Percentiles rank a stretch among this genome's conserved stretches.
phyloP scores from a whole-genome alignment of 2,797 vertebrate genomes.

The Sphenopsis melanotis region DNA sequence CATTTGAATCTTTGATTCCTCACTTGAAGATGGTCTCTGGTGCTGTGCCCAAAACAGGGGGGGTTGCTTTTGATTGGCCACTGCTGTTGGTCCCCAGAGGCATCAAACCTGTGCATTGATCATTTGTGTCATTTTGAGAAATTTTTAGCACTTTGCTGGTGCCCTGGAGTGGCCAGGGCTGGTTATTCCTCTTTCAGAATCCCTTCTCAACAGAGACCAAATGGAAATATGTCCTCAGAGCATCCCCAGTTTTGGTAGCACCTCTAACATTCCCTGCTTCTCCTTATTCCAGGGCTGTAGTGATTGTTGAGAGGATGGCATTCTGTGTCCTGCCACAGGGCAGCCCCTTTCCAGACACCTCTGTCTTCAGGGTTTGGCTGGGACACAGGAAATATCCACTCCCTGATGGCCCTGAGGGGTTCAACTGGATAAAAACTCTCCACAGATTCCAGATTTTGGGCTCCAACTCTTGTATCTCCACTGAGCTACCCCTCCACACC shows the following conservation, averaged over 20 bases:
- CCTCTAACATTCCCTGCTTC: background rate
- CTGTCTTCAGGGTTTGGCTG: background rate
- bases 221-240: background rate
- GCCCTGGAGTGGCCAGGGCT: background rate
- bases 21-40: background rate
- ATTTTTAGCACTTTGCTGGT: background rate
- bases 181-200: background rate
- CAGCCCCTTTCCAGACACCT: background rate
- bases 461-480: background rate
- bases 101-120: background rate
- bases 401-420: background rate
- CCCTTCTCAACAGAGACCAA: background rate
- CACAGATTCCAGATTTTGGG: background rate
- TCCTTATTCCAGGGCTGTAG: background rate
- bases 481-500: background rate
- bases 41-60: background rate
- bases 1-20: background rate
- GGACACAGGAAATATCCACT: background rate
- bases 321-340: background rate
- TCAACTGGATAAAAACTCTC: background rate
- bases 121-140: accelerated
- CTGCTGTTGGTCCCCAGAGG: background rate
- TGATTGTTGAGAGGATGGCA: background rate
- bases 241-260: background rate
- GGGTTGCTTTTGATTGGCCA: background rate